Base-by-base conservation (phyloP, 2,797 vertebrate genomes). In the Gouania willdenowi region DNA sequence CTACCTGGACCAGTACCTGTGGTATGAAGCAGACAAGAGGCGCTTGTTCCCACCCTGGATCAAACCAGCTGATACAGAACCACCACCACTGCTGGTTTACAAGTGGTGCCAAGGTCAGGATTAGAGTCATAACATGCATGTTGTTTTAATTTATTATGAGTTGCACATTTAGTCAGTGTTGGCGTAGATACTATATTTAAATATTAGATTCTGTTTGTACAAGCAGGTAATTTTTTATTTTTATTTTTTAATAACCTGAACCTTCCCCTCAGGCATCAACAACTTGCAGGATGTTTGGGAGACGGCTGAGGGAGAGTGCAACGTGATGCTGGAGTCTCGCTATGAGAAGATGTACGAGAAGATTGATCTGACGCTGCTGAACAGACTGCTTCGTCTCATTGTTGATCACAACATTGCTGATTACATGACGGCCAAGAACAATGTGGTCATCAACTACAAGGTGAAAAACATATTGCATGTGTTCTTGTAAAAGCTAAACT, bases 281-380 rank as follows among this genome's bases (percentile, higher is more conserved):
- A 99, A 99, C 63, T 81, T 99, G 55, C 96, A 98, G 64, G 97
- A 99, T 3, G 96, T 98, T 39, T 98, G 97, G 97, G 97, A 99
- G 78, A 99, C 95, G 0, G 88, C 89, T 0, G 97, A 99, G 49
- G 97, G 97, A 0, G 97, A 99, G 44, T 99, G 97, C 75, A 99
- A 99, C 0, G 97, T 99, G 58, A 99, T 99, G 97, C 83, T 99
- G 56, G 97, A 99, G 46, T 99, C 97, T 1, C 94, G 96, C 9
- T 99, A 98, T 31, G 97, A 99, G 84, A 99, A 99, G 81, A 99
- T 99, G 97, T 99, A 99, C 1, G 97, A 99, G 80, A 99, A 99
- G 87, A 99, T 99, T 8, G 97, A 99, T 73, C 60, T 99, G 89
- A 99, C 97, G 0, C 72, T 99, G 74, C 92, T 99, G 27, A 99